Evolutionary conservation across 2,888 invertebrate genomes (phyloP).

Genomic region (Nycteola revayana): DNA sequence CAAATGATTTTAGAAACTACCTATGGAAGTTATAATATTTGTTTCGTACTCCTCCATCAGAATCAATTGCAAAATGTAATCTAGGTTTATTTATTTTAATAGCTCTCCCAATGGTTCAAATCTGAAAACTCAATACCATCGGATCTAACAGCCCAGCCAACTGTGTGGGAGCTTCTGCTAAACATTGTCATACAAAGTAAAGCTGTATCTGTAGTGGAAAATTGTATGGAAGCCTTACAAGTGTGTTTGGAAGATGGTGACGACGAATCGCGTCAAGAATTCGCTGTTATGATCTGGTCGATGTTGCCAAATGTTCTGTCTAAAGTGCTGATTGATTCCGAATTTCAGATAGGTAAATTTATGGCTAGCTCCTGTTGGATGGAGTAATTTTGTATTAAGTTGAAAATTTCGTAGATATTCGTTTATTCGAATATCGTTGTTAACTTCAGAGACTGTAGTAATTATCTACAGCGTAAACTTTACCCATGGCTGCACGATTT

Average conservation of each 20-base stretch:
- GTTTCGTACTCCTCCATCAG: no score
- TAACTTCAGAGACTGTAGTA: no score
- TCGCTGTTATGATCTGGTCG: constrained; percentile 54
- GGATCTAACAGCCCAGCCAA: constrained; percentile 51
- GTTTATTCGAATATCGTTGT: no score
- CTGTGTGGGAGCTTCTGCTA: constrained; percentile 63
- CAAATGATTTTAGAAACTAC: no score
- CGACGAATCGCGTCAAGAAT: constrained; percentile 47
- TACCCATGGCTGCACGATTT: no score
- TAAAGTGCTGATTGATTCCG: constrained; percentile 53
- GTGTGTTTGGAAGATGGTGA: constrained; percentile 50
- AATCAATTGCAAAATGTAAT: not conserved
- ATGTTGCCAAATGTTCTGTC: constrained; percentile 60
- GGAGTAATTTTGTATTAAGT: no score
- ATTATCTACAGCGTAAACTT: no score
- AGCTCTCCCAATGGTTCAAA: constrained; percentile 70
- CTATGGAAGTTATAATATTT: no score
- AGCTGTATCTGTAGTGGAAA: constrained; percentile 38
- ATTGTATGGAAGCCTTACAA: constrained; percentile 56
- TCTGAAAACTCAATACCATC: constrained; percentile 58
- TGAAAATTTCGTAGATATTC: no score
- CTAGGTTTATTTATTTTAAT: constrained; percentile 14
- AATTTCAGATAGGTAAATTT: constrained; percentile 49
- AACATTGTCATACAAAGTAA: constrained; percentile 53
- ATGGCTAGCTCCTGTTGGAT: no score